These are phyloP conservation scores for Rhinolophus ferrumequinum DNA, from an alignment of 2,113 vertebrate species.

Conservation along the genomic window DNA sequence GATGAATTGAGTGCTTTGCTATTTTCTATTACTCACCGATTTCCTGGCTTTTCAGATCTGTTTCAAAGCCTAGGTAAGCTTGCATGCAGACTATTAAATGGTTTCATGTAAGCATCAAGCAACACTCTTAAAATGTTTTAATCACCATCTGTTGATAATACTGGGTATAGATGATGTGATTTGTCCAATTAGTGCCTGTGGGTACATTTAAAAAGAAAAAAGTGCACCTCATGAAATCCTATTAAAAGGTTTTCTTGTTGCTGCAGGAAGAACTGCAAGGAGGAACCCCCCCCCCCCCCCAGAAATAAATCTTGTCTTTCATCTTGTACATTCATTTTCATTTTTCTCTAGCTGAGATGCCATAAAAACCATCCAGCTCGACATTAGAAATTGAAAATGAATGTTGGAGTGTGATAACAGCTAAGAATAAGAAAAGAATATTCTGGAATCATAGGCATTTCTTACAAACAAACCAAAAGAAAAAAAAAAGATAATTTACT, in stretches of 20 bases:
- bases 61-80: slow-evolving; percentile 48
- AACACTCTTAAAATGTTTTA: slow-evolving; percentile 43
- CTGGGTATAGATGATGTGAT: slow-evolving; percentile 43
- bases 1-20: slow-evolving; percentile 59
- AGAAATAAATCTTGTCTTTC: slow-evolving; percentile 56
- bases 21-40: slow-evolving; percentile 65
- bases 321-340: slow-evolving; percentile 48
- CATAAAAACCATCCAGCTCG: slow-evolving; percentile 67
- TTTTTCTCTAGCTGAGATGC: slow-evolving; percentile 22
- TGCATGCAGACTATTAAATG: slow-evolving; percentile 29
- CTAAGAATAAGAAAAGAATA: slow-evolving; percentile 37
- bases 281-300: background rate
- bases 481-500: slow-evolving; percentile 38
- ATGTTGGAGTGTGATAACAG: slow-evolving; percentile 38
- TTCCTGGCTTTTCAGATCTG: slow-evolving; percentile 66
- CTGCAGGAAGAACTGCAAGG: slow-evolving; percentile 24
- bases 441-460: slow-evolving; percentile 30
- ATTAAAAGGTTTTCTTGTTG: slow-evolving; percentile 35
- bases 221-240: slow-evolving; percentile 34
- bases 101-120: slow-evolving; percentile 44
- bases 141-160: slow-evolving; percentile 48
- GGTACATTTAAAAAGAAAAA: slow-evolving; percentile 57
- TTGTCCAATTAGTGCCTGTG: slow-evolving; percentile 16
- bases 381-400: slow-evolving; percentile 65
- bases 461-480: slow-evolving; percentile 38